phyloP scores from a whole-genome alignment of 37 sponge, comb jelly and placozoan genomes.

The Cliona cf. orientalis region DNA sequence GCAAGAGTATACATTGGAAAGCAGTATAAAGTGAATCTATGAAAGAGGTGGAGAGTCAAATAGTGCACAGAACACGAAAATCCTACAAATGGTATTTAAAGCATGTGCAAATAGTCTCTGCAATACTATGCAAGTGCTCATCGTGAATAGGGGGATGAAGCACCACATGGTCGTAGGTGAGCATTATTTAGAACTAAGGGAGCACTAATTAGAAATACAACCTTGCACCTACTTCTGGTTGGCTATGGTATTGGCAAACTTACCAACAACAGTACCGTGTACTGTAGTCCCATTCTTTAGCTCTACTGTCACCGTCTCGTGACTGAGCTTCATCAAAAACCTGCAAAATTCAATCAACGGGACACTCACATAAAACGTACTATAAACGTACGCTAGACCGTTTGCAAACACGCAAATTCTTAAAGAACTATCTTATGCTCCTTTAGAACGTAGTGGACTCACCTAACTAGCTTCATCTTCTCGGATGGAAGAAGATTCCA shows the following conservation, averaged over 20 bases:
- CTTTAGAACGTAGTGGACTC: neutral
- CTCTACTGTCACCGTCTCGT: constrained; percentile 98
- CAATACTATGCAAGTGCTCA: no score
- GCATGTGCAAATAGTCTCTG: no score
- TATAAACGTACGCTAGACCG: neutral
- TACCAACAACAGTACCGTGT: constrained; percentile 94
- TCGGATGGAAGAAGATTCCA: constrained; percentile 41
- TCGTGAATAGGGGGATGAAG: neutral
- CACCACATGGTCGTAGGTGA: neutral
- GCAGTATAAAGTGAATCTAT: neutral
- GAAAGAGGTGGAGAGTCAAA: neutral
- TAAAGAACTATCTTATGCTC: neutral
- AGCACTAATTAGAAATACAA: neutral
- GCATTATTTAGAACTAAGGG: constrained; percentile 9
- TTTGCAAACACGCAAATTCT: neutral
- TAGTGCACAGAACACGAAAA: neutral
- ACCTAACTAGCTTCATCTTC: constrained; percentile 81
- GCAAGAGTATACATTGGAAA: neutral
- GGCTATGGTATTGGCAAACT: neutral
- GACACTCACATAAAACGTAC: neutral
- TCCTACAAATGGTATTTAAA: neutral
- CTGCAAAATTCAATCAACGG: constrained; percentile 32
- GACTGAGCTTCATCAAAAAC: constrained; percentile 98
- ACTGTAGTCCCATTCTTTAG: constrained; percentile 98
- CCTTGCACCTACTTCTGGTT: neutral